These are phyloP conservation scores for Reticulitermes lucifugus DNA, from an alignment of 2,888 invertebrate genomes.

Conservation along the genomic window DNA sequence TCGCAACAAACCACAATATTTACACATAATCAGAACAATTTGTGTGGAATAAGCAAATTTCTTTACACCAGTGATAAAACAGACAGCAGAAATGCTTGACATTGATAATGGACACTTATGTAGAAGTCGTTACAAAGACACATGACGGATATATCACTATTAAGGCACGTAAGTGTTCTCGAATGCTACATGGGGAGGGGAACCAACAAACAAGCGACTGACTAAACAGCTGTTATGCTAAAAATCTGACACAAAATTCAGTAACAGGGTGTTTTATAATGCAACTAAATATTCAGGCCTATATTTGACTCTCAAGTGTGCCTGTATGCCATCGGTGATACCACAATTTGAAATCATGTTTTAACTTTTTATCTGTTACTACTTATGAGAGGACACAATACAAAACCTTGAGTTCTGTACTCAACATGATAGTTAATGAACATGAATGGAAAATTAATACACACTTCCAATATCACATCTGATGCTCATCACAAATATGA, in stretches of 20 bases:
- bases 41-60: neutral
- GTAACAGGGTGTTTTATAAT: neutral
- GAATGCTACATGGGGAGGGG: neutral
- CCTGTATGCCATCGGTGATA: neutral
- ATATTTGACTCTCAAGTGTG: neutral
- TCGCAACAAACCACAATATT: conserved; percentile 24
- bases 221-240: neutral
- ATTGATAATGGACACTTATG: neutral
- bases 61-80: neutral
- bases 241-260: neutral
- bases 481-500: neutral
- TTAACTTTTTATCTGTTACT: neutral
- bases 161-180: conserved; percentile 1
- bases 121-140: neutral
- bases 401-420: neutral
- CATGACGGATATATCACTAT: neutral
- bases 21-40: neutral
- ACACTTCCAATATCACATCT: neutral
- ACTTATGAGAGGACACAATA: neutral
- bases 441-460: neutral
- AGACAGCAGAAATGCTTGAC: neutral
- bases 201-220: neutral
- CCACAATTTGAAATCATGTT: neutral
- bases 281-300: neutral
- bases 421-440: neutral